Percentiles rank a stretch among this genome's conserved stretches.
Conservation (phyloP, 2,888 invertebrate genomes). For the Phortica magna region DNA sequence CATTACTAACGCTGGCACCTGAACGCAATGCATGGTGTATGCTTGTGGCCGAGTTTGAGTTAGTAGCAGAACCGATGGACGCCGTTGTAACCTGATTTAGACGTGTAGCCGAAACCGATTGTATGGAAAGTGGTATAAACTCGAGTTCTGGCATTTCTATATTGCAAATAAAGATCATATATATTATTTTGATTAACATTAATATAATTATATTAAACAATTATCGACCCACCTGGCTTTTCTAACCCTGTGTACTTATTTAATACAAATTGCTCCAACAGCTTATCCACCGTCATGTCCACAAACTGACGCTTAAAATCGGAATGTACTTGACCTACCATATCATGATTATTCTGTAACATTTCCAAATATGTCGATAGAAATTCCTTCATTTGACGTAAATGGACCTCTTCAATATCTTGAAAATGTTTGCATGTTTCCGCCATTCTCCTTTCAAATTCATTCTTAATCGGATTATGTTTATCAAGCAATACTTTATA, state of each 20-base stretch:
- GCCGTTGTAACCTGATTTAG: conserved; percentile 60
- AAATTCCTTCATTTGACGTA: conserved; percentile 97
- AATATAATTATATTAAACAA: conserved; percentile 6
- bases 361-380: conserved; percentile 92
- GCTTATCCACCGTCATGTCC: conserved; percentile 94
- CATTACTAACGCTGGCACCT: conserved; percentile 53
- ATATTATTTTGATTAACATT: neutral
- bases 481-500: conserved; percentile 95
- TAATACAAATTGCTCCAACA: conserved; percentile 93
- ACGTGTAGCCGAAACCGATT: conserved; percentile 57
- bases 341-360: conserved; percentile 92
- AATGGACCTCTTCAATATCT: conserved; percentile 94
- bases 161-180: neutral
- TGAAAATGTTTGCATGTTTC: conserved; percentile 95
- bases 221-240: conserved; percentile 85
- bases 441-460: conserved; percentile 98
- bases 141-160: conserved; percentile 76
- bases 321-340: conserved; percentile 94
- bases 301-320: conserved; percentile 95
- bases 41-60: conserved; percentile 74
- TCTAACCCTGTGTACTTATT: conserved; percentile 96
- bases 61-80: conserved; percentile 62
- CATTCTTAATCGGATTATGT: conserved; percentile 92
- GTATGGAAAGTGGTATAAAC: conserved; percentile 70
- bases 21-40: conserved; percentile 68